Base-by-base conservation (phyloP, 2,888 invertebrate genomes). In the Conops quadrifasciatus region DNA sequence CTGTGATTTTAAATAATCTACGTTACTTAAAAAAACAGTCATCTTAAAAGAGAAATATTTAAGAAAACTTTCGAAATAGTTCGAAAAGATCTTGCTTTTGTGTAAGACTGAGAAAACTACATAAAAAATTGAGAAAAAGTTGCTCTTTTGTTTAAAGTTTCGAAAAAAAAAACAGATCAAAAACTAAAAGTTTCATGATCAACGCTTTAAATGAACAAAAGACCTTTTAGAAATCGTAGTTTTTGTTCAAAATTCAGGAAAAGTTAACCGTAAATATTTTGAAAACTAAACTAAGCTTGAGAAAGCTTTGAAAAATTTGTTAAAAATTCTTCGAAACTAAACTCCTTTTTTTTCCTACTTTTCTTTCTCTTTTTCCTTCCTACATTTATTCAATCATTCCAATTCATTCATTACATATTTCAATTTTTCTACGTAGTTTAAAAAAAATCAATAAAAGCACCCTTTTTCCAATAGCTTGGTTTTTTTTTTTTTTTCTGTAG, bases 341-440 rank as follows among this genome's bases (percentile, higher is more conserved):
- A n/a, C n/a, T n/a, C n/a, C n/a, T n/a, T n/a, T n/a, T 56, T 26
- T 15, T 1, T 1, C 1, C 67, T 47, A 68, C 67, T 19, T 71
- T 73, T 30, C 19, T 28, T n/a, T 30, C 47, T n/a, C 26, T 63
- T 43, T n/a, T 28, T 24, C 21, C 24, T 45, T 19, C 36, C 36
- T 24, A 72, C 73, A 71, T 75, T 74, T 73, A 67, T 71, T 75
- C 77, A 71, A 72, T 70, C 76, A 72, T 76, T 77, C 75, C 73
- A 56, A 70, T 56, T 56, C 49, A 21, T 49, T 49, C n/a, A 1
- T 19, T 49, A 45, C 11, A 13, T 45, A n/a, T 49, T 56, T 56
- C n/a, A 56, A n/a, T 24, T 21, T 56, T 24, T 56, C 4, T 9
- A 56, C 19, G 53, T 3, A 11, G 16, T 19, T 16, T 16, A 49